These are phyloP conservation scores for Cactoblastis cactorum DNA, from an alignment of 2,888 invertebrate genomes.

Conservation along the genomic window DNA sequence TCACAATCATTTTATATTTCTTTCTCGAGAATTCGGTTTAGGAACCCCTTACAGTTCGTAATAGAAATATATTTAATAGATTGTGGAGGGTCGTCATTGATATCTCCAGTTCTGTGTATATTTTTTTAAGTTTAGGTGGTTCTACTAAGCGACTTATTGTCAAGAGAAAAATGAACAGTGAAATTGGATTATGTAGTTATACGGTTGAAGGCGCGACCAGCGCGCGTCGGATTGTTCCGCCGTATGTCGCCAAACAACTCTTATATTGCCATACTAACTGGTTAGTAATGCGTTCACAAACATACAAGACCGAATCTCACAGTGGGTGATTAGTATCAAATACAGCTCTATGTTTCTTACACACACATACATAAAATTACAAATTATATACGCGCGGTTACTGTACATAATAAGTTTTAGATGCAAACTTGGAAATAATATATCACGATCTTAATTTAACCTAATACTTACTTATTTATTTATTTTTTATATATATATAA, in stretches of 20 bases:
- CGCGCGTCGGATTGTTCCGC: conserved; percentile 51
- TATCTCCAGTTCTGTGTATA: conserved; percentile 22
- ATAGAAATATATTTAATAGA: conserved; percentile 17
- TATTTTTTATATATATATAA: no score
- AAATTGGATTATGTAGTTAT: conserved; percentile 38
- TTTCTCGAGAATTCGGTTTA: not conserved
- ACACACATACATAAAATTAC: no score
- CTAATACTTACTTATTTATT: no score
- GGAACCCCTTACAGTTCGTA: not conserved
- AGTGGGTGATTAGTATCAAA: not conserved
- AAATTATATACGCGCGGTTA: no score
- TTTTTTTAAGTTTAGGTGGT: conserved; percentile 23
- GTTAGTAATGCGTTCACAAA: conserved; percentile 56
- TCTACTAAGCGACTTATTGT: conserved; percentile 32
- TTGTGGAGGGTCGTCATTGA: conserved; percentile 25
- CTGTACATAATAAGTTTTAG: no score
- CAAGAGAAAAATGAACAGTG: conserved; percentile 41
- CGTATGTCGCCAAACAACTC: conserved; percentile 59
- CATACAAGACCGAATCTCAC: conserved; percentile 30
- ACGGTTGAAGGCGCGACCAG: conserved; percentile 29
- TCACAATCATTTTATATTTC: conserved; percentile 16
- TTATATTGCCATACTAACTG: conserved; percentile 64
- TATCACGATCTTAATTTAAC: no score
- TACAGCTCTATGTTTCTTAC: not conserved
- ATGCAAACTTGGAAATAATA: no score